Base-by-base conservation (phyloP, 64 coral and sea anemone genomes). In the Montipora foliosa region DNA sequence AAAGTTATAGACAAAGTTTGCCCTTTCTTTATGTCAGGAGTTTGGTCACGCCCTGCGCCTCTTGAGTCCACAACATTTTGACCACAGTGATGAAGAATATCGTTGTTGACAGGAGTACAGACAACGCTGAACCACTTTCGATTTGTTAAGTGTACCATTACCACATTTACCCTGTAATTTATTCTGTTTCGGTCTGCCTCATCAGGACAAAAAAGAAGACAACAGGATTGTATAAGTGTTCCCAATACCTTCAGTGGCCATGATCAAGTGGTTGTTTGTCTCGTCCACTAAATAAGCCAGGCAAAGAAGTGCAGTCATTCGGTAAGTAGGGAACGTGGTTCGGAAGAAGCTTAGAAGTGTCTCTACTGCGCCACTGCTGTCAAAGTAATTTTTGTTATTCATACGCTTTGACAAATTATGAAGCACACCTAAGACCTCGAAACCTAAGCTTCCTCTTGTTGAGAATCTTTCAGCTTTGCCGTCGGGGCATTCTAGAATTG, bases 271-370 rank as follows among this genome's bases (percentile, higher is more conserved):
- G 17, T 89, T 89, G 51, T 89, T 89, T 49, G 66, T 76, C 59
- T 89, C 87, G 50, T 89, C 87, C 1, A 89, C 87, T 0, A 89
- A n/a, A 69, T 89, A 89, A 29, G 87, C 87, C 44, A 89, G 16
- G 6, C 68, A 53, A 8, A 89, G 87, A 6, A 89, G 58, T 15
- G 87, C 20, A 79, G 72, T 89, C 73, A 89, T 77, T 52, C 72
- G 60, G 44, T 61, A 89, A 14, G 55, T 24, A 19, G 87, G 72
- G 12, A 89, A 76, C 87, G 66, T 29, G 19, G 72, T 61, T 67
- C 76, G 52, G 13, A 89, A 77, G 51, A 89, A 89, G 72, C 52
- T 62, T 19, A 89, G n/a, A 12, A 89, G 21, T 5, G 72, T 76
- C 12, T 78, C 76, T 10, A 89, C 74, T 4, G 72, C 87, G 24